phyloP scores from a whole-genome alignment of 1,140 invertebrate genomes.

The Drosophila pectinifera region DNA sequence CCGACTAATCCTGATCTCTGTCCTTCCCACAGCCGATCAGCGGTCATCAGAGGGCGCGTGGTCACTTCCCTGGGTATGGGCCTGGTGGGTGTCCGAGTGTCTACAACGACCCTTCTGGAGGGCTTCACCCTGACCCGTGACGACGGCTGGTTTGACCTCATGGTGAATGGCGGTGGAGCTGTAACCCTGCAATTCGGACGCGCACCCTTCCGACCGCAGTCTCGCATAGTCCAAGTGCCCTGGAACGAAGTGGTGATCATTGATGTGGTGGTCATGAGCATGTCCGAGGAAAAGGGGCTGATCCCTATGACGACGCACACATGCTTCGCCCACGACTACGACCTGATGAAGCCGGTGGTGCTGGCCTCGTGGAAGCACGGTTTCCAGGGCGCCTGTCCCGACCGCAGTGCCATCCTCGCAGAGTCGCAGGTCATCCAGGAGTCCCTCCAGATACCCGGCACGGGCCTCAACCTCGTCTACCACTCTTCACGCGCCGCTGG shows the following conservation, averaged over 20 bases:
- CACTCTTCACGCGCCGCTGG: constrained; percentile 96
- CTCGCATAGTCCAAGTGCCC: constrained; percentile 96
- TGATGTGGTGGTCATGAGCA: constrained; percentile 94
- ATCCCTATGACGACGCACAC: constrained; percentile 88
- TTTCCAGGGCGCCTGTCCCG: constrained; percentile 97
- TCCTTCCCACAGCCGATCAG: constrained; percentile 91
- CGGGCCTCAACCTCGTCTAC: constrained; percentile 96
- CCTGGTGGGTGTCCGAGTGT: constrained; percentile 96
- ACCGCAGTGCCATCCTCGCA: constrained; percentile 95
- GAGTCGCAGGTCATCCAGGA: constrained; percentile 98
- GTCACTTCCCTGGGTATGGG: constrained; percentile 95
- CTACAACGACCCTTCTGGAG: constrained; percentile 94
- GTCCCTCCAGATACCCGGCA: constrained; percentile 96
- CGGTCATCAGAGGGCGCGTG: constrained; percentile 97
- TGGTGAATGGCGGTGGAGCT: constrained; percentile 98
- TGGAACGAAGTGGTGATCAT: constrained; percentile 99
- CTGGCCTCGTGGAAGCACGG: constrained; percentile 98
- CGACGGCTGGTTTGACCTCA: constrained; percentile 97
- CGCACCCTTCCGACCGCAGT: constrained; percentile 95
- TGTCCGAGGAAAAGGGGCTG: constrained; percentile 90
- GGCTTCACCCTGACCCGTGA: constrained; percentile 97
- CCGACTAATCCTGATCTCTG: constrained; percentile 61
- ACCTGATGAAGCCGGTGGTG: constrained; percentile 96
- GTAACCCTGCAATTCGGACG: constrained; percentile 97
- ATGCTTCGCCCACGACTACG: constrained; percentile 96